Conservation (phyloP, 2,888 invertebrate species). For the Branchipolynoe longqiensis region DNA sequence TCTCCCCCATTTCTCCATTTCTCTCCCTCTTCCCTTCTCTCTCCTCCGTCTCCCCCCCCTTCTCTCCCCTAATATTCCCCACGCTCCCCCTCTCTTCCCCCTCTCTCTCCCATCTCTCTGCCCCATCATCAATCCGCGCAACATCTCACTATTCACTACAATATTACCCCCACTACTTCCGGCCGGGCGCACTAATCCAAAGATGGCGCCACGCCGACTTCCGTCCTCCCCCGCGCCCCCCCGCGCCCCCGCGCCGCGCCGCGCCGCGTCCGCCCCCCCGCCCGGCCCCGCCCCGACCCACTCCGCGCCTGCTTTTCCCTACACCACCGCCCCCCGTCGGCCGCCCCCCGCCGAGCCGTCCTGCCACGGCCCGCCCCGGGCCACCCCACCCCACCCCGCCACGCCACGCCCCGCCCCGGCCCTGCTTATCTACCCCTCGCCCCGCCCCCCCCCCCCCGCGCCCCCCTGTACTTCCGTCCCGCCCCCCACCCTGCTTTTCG, state of each 20-base stretch:
- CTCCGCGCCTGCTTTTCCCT: slow-evolving; percentile 5
- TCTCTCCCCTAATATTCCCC: background rate
- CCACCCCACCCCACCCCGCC: background rate
- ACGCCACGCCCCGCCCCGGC: background rate
- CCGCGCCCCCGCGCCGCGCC: background rate
- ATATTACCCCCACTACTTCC: slow-evolving; percentile 29
- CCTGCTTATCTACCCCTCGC: too few relatives aligned
- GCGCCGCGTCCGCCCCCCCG: background rate
- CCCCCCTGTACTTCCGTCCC: background rate
- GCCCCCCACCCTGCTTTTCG: background rate
- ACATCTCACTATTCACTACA: background rate
- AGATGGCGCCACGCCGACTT: slow-evolving; percentile 46
- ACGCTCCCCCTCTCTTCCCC: background rate
- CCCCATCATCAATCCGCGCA: background rate
- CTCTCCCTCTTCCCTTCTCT: too few relatives aligned
- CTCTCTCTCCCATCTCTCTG: background rate
- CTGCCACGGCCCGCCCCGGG: slow-evolving; percentile 8
- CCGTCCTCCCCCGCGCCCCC: background rate
- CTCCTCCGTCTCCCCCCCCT: background rate
- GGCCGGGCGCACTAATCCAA: slow-evolving; percentile 22
- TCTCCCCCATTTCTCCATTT: too few relatives aligned
- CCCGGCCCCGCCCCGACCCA: background rate
- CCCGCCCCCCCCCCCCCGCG: background rate
- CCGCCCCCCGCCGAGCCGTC: background rate
- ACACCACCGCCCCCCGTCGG: background rate